These are phyloP conservation scores for Galeopsomyia nigrocyanea DNA, from an alignment of 2,888 invertebrate genomes.

Conservation along the genomic window DNA sequence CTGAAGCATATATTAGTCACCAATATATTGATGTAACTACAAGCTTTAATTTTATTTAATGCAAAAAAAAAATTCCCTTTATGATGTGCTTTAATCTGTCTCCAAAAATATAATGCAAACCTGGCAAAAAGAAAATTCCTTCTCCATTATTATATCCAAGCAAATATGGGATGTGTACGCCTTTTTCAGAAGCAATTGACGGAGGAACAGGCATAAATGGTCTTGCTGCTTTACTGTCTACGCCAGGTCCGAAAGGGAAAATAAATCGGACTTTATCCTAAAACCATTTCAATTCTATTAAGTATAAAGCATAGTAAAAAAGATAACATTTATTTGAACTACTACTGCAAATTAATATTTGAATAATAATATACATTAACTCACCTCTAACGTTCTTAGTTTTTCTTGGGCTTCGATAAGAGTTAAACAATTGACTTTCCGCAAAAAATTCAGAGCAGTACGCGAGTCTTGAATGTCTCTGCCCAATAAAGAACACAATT, in stretches of 20 bases:
- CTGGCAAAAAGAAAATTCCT: constrained; percentile 37
- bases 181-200: constrained; percentile 35
- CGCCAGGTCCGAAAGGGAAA: constrained; percentile 50
- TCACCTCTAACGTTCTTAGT: constrained; percentile 44
- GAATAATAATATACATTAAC: background rate
- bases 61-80: background rate
- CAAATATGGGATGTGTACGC: constrained; percentile 53
- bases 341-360: background rate
- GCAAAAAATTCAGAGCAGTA: constrained; percentile 54
- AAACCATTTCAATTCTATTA: constrained; percentile 3
- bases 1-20: constrained; percentile 21
- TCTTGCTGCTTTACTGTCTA: constrained; percentile 52
- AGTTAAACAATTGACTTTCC: constrained; percentile 49
- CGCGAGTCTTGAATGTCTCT: constrained; percentile 52
- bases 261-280: too few relatives aligned
- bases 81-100: background rate
- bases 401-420: constrained; percentile 48
- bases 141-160: constrained; percentile 55
- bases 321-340: background rate
- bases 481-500: constrained; percentile 54
- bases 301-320: constrained; percentile 45
- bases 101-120: constrained; percentile 2
- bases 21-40: background rate
- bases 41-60: background rate
- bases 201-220: constrained; percentile 52